phyloP scores from a whole-genome alignment of 2,888 invertebrate species.

The Aporophyla lueneburgensis region DNA sequence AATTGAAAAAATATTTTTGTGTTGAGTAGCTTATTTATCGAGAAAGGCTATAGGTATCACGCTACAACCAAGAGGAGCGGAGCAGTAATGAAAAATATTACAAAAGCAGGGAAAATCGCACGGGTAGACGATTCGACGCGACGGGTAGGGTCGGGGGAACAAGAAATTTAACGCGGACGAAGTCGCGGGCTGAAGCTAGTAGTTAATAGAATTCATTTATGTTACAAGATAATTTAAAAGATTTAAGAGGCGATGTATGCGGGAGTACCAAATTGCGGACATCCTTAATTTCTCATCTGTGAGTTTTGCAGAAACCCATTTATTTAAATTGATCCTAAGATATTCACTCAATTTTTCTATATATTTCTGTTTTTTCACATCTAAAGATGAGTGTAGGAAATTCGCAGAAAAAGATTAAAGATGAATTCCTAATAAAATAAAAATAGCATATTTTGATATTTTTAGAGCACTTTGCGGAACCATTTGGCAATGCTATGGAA shows the following conservation, averaged over 20 bases:
- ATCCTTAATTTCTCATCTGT: constrained; percentile 11
- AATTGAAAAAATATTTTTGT: too few relatives aligned
- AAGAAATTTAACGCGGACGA: too few relatives aligned
- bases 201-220: too few relatives aligned
- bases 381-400: not conserved
- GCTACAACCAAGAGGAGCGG: too few relatives aligned
- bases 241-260: not conserved
- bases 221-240: too few relatives aligned
- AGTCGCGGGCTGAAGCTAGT: too few relatives aligned
- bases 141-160: too few relatives aligned
- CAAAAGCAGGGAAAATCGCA: too few relatives aligned
- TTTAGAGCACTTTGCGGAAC: not conserved
- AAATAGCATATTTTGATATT: not conserved
- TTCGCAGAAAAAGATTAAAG: not conserved
- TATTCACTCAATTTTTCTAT: not conserved
- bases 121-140: too few relatives aligned
- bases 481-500: constrained; percentile 18
- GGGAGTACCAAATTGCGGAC: not conserved
- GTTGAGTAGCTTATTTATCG: too few relatives aligned
- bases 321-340: not conserved
- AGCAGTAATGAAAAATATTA: too few relatives aligned
- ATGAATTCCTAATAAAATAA: not conserved
- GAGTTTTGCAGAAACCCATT: not conserved
- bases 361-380: not conserved
- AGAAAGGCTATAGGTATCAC: too few relatives aligned